A percentile compares a stretch with the other conserved stretches of the same genome.
phyloP scores from a whole-genome alignment of 2,888 invertebrate species.

The Eristalis intricaria region DNA sequence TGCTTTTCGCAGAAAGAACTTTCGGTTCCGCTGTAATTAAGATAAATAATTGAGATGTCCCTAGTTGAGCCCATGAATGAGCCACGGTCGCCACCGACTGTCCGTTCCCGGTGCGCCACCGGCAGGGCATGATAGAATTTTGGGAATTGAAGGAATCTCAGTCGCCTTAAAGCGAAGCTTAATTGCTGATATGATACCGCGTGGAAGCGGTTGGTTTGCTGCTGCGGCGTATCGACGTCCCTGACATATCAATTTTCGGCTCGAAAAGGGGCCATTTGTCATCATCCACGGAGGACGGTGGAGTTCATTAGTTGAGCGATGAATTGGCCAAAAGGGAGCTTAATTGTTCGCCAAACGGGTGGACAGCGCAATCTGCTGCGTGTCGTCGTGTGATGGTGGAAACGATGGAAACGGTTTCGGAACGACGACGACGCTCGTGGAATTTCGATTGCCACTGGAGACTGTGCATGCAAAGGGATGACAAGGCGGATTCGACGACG shows the following conservation, averaged over 20 bases:
- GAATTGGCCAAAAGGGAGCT: slow-evolving; percentile 33
- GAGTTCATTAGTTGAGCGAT: slow-evolving; percentile 54
- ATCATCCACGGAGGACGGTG: slow-evolving; percentile 37
- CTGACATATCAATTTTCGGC: slow-evolving; percentile 64
- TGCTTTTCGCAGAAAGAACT: slow-evolving; percentile 59
- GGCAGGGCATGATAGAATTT: slow-evolving; percentile 62
- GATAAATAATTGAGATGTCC: slow-evolving; percentile 71
- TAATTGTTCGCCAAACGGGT: slow-evolving; percentile 17
- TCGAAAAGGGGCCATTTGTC: slow-evolving; percentile 64
- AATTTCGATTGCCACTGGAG: slow-evolving; percentile 53
- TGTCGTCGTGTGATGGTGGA: neutral
- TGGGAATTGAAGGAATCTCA: slow-evolving; percentile 68
- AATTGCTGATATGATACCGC: slow-evolving; percentile 72
- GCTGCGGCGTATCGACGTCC: slow-evolving; percentile 27
- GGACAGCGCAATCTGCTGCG: neutral
- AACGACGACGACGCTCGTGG: slow-evolving; percentile 37
- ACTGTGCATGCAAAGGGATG: slow-evolving; percentile 50
- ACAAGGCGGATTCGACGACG: slow-evolving; percentile 28
- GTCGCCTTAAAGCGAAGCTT: slow-evolving; percentile 55
- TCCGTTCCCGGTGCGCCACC: slow-evolving; percentile 38
- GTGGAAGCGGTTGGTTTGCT: neutral
- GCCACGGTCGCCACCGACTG: neutral
- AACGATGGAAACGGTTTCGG: slow-evolving; percentile 8
- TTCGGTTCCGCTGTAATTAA: slow-evolving; percentile 55
- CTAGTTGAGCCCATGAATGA: slow-evolving; percentile 52